Evolutionary conservation across 2,888 invertebrate genomes (phyloP).

Genomic region (Dermolepida albohirtum): DNA sequence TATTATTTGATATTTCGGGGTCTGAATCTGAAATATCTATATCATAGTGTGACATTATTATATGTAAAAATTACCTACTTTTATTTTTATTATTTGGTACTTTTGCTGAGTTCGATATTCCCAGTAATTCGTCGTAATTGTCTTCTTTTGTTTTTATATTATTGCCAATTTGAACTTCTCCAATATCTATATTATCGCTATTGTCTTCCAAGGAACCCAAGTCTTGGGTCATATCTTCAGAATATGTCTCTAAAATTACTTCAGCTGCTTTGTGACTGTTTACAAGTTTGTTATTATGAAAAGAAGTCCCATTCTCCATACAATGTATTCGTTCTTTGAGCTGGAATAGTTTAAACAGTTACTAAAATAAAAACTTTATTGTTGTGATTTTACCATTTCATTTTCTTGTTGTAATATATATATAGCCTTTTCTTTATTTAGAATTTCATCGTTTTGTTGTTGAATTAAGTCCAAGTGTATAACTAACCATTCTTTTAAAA

Average conservation of each 20-base stretch:
- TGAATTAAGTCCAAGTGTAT: slow-evolving; percentile 90
- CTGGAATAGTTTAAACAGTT: slow-evolving; percentile 49
- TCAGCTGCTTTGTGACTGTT: slow-evolving; percentile 45
- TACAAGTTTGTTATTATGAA: slow-evolving; percentile 51
- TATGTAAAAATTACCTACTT: not conserved
- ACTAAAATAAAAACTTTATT: not conserved
- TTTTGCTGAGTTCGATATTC: slow-evolving; percentile 15
- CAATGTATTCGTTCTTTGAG: slow-evolving; percentile 71
- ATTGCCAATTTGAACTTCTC: slow-evolving; percentile 28
- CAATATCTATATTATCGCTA: slow-evolving; percentile 50
- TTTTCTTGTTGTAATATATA: slow-evolving; percentile 81
- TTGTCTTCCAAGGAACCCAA: slow-evolving; percentile 57
- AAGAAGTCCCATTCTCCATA: slow-evolving; percentile 72
- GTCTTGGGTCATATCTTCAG: slow-evolving; percentile 63
- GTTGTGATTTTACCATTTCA: slow-evolving; percentile 73
- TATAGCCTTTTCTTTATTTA: slow-evolving; percentile 82
- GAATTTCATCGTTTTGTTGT: slow-evolving; percentile 87
- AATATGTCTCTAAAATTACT: slow-evolving; percentile 45
- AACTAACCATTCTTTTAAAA: slow-evolving; percentile 81
- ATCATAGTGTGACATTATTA: not conserved
- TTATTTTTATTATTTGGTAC: slow-evolving; percentile 26
- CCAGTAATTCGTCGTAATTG: slow-evolving; percentile 4
- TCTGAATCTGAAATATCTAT: slow-evolving; percentile 9
- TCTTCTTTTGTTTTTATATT: slow-evolving; percentile 26
- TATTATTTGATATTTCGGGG: slow-evolving; percentile 24